Conservation (phyloP, 2,113 vertebrate species). For the Cariama cristata region DNA sequence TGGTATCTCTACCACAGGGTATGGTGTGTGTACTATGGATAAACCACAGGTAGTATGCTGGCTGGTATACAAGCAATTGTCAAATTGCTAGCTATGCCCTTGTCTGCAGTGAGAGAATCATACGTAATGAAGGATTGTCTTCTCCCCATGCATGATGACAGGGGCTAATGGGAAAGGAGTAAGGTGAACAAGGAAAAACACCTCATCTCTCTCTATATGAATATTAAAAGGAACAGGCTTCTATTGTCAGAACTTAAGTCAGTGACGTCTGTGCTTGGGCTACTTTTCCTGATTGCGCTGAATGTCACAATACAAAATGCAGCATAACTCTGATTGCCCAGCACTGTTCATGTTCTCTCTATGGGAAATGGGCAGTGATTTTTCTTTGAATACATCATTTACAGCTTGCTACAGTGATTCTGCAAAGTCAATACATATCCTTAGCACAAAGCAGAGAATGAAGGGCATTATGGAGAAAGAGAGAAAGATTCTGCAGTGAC, state of each 20-base stretch:
- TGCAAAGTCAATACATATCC: slow-evolving; percentile 57
- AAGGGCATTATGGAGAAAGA: slow-evolving; percentile 44
- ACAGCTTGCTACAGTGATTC: slow-evolving; percentile 52
- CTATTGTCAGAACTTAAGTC: slow-evolving; percentile 17
- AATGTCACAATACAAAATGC: slow-evolving; percentile 50
- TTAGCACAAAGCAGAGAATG: slow-evolving; percentile 65
- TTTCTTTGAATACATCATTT: slow-evolving; percentile 63
- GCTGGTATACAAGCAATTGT: neutral
- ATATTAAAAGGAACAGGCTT: slow-evolving; percentile 9
- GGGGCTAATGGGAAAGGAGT: neutral
- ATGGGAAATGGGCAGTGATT: slow-evolving; percentile 47
- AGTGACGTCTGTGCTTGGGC: slow-evolving; percentile 3
- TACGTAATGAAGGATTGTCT: neutral
- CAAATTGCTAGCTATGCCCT: neutral
- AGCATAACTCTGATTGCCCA: slow-evolving; percentile 50
- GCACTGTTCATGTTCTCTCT: slow-evolving; percentile 29
- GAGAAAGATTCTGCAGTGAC: slow-evolving; percentile 14
- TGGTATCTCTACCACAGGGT: neutral
- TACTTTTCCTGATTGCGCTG: slow-evolving; percentile 35
- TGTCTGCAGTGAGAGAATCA: neutral
- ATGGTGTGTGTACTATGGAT: neutral
- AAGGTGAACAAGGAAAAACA: neutral
- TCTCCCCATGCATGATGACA: neutral
- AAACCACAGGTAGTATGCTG: neutral
- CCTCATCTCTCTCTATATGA: neutral